phyloP scores from a whole-genome alignment of 2,888 invertebrate species.

The Melanchra persicariae region DNA sequence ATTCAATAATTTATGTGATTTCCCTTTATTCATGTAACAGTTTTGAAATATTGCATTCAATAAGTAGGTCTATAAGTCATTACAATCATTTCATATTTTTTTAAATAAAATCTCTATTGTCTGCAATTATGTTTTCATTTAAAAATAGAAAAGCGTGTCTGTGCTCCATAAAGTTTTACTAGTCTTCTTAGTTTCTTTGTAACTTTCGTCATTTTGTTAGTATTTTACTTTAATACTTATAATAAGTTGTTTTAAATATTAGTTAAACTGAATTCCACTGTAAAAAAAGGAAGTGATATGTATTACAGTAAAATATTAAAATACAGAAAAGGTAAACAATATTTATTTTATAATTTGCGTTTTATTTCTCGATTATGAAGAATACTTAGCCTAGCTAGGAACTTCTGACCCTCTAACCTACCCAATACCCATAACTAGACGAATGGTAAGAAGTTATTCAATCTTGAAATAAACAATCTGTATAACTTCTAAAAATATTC shows the following conservation, averaged over 20 bases:
- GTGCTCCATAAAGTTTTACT: conserved; percentile 67
- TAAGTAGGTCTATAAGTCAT: conserved; percentile 1
- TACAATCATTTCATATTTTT: conserved; percentile 7
- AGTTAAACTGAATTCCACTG: conserved; percentile 67
- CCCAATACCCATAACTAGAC: neutral
- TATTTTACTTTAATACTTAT: conserved; percentile 62
- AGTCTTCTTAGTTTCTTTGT: conserved; percentile 74
- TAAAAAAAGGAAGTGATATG: conserved; percentile 67
- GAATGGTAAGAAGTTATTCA: neutral
- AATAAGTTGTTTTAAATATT: conserved; percentile 63
- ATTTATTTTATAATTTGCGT: conserved; percentile 62
- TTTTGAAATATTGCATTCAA: conserved; percentile 25
- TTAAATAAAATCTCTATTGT: neutral
- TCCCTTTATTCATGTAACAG: neutral
- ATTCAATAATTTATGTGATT: conserved; percentile 1
- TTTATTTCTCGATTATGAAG: too few relatives aligned
- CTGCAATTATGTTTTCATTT: conserved; percentile 9
- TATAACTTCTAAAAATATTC: neutral
- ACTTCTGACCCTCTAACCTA: neutral
- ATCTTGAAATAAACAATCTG: neutral
- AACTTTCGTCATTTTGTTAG: conserved; percentile 58
- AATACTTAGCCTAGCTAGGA: too few relatives aligned
- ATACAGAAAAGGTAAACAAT: conserved; percentile 53
- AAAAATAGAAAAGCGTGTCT: conserved; percentile 42
- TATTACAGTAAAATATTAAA: conserved; percentile 66